Base-by-base conservation (phyloP, 2,113 vertebrate species). In the Gracilinanus agilis region DNA sequence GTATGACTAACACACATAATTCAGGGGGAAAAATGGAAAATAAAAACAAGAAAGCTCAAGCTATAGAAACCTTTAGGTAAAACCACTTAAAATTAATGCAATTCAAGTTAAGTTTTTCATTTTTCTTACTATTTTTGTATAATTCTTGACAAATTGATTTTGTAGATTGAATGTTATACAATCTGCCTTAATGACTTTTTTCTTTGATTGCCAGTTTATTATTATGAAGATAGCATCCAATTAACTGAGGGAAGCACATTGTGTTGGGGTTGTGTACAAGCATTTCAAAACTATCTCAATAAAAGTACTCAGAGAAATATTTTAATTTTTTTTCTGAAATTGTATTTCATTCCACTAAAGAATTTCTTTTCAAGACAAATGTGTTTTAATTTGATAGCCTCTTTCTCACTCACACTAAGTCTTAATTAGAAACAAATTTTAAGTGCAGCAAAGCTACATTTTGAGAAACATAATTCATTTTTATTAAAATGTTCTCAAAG, bases 401-500 rank as follows among this genome's bases (percentile, higher is more conserved):
- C 34, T n/a, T 75, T 75, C n/a, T 83, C 67, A 23, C n/a, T 83
- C 25, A 49, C 23, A 90, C 25, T 12, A 25, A 44, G 23, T 29
- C 53, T 90, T 29, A 90, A 44, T 49, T 53, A 53, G 44, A 90
- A 29, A 44, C 44, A 53, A 25, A 90, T 16, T 90, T 90, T 90
- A 89, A 21, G 27, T 29, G 23, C 49, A 44, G 5, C 55, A 96
- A 95, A 93, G 10, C 9, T 54, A 40, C 7, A 83, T 94, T 90
- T 40, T 40, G 16, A 24, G 90, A 95, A 94, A 44, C 67, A 54
- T 16, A 53, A 75, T 55, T 8, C 67, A 94, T 97, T 97, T 96
- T 23, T 93, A 92, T 44, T 89, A 53, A 97, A 97, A 94, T 94
- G 4, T 25, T 92, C 83, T 54, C 44, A 95, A 83, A 89, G 53